Percentiles rank a stretch among this genome's conserved stretches.
phyloP scores from a whole-genome alignment of 2,797 vertebrate species.

The Xyrichtys novacula region DNA sequence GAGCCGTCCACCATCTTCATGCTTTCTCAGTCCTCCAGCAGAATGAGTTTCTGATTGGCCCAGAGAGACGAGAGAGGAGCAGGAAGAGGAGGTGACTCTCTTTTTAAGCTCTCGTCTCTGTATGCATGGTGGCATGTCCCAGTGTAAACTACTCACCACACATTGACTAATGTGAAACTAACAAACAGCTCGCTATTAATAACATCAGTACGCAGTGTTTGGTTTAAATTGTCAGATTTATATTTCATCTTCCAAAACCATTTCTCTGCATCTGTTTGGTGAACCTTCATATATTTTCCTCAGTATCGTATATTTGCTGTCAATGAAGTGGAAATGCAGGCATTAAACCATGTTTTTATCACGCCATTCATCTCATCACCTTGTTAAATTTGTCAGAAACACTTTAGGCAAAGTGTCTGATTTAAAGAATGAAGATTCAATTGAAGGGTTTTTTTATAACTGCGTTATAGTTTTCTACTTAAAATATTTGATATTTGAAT shows the following conservation, averaged over 20 bases:
- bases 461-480: too few relatives aligned
- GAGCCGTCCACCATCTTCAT: slow-evolving; percentile 99
- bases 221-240: slow-evolving; percentile 2
- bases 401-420: too few relatives aligned
- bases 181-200: slow-evolving; percentile 16
- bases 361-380: slow-evolving; percentile 12
- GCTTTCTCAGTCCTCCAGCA: slow-evolving; percentile 99
- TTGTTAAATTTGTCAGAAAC: too few relatives aligned
- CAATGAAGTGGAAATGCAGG: slow-evolving; percentile 20
- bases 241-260: background rate
- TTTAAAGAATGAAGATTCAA: background rate
- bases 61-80: slow-evolving; percentile 75
- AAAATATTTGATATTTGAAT: too few relatives aligned
- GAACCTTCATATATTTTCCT: slow-evolving; percentile 6
- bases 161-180: slow-evolving; percentile 51
- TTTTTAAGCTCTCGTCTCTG: slow-evolving; percentile 59
- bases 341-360: background rate
- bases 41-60: slow-evolving; percentile 96
- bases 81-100: slow-evolving; percentile 88
- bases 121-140: slow-evolving; percentile 69
- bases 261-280: slow-evolving; percentile 17
- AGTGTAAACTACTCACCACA: slow-evolving; percentile 37
- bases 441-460: too few relatives aligned
- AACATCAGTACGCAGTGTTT: background rate
- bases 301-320: slow-evolving; percentile 14